Evolutionary conservation across 1,140 invertebrate species (phyloP).

Genomic region (Gonioctena quinquepunctata): DNA sequence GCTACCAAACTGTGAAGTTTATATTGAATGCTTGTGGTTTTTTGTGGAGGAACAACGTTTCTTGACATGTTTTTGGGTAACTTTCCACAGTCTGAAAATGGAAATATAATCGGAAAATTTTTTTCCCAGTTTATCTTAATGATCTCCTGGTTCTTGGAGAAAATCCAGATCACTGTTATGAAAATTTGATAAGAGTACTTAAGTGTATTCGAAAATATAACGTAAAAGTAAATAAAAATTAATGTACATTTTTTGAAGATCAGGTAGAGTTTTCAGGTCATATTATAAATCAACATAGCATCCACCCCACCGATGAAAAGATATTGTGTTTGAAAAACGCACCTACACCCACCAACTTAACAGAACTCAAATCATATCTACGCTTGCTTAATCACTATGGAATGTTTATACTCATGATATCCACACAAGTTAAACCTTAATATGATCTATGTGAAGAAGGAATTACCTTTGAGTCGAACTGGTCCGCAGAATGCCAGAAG

Average conservation of each 20-base stretch:
- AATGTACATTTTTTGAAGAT: conserved; percentile 40
- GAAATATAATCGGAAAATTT: no score
- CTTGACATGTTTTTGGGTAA: no score
- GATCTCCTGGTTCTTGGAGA: conserved; percentile 46
- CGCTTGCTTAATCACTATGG: conserved; percentile 54
- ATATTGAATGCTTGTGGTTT: no score
- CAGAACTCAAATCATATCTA: conserved; percentile 50
- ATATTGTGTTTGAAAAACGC: conserved; percentile 45
- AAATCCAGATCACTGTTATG: conserved; percentile 34
- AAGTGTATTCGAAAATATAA: conserved; percentile 19
- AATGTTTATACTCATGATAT: conserved; percentile 52
- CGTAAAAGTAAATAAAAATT: conserved; percentile 42
- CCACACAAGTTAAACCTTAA: conserved; percentile 49
- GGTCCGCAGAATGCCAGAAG: conserved; percentile 44
- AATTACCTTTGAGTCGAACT: conserved; percentile 35
- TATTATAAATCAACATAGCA: conserved; percentile 43
- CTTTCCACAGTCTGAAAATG: no score
- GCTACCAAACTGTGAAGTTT: conserved; percentile 35
- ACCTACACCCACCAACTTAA: conserved; percentile 43
- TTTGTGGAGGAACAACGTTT: no score
- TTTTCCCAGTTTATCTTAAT: no score
- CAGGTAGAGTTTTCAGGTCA: conserved; percentile 53
- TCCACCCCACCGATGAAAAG: conserved; percentile 53
- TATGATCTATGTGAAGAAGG: conserved; percentile 51
- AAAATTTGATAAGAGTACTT: conserved; percentile 30